These are phyloP conservation scores for Drosophila kepulauana DNA, from an alignment of 1,140 invertebrate species.

Conservation along the genomic window DNA sequence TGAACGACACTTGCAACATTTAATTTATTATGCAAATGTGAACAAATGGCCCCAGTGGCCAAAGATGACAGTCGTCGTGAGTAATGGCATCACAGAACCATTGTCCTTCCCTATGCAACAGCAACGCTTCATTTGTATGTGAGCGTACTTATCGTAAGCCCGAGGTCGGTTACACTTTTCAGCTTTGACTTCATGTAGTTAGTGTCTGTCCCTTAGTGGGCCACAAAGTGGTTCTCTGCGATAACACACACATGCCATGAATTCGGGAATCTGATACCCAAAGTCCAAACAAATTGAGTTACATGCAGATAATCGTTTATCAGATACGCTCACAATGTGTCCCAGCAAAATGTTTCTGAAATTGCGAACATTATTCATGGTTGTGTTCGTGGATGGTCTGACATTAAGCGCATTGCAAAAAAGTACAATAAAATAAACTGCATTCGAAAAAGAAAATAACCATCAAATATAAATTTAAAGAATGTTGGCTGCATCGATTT, in stretches of 20 bases:
- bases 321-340: slow-evolving; percentile 48
- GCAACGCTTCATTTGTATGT: slow-evolving; percentile 34
- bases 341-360: slow-evolving; percentile 48
- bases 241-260: slow-evolving; percentile 36
- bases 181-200: slow-evolving; percentile 32
- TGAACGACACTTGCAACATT: slow-evolving; percentile 76
- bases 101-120: slow-evolving; percentile 44
- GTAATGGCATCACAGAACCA: slow-evolving; percentile 68
- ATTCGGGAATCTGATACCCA: slow-evolving; percentile 61
- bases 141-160: not conserved
- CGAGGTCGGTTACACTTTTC: slow-evolving; percentile 22
- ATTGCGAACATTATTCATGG: slow-evolving; percentile 56
- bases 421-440: not conserved
- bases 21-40: slow-evolving; percentile 83
- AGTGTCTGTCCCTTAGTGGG: slow-evolving; percentile 28
- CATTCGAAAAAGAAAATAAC: not conserved
- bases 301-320: slow-evolving; percentile 79
- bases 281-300: slow-evolving; percentile 73
- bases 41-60: slow-evolving; percentile 74
- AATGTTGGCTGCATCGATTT: not conserved
- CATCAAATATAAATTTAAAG: slow-evolving; percentile 1
- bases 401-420: not conserved
- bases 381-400: not conserved
- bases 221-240: slow-evolving; percentile 23
- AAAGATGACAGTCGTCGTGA: slow-evolving; percentile 75